These are phyloP conservation scores for Chondrosia reniformis DNA, from an alignment of 37 sponge, comb jelly and placozoan genomes.

Conservation along the genomic window DNA sequence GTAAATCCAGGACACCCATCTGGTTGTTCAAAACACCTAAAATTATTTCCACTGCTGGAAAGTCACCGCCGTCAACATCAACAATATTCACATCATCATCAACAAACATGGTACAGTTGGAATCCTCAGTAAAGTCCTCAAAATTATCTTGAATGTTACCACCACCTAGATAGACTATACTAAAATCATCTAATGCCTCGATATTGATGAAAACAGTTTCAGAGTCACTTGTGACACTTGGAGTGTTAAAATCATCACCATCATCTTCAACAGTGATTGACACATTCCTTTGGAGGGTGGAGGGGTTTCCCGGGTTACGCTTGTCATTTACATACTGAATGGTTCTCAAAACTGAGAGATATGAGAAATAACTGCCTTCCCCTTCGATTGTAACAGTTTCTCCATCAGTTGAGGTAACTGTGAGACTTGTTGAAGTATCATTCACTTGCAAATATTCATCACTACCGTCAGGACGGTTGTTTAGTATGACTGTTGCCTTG, in stretches of 20 bases:
- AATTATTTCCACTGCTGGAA: not conserved
- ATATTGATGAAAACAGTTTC: conserved; percentile 35
- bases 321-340: conserved; percentile 38
- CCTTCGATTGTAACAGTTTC: conserved; percentile 29
- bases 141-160: conserved; percentile 8
- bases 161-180: conserved; percentile 41
- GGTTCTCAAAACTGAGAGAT: conserved; percentile 22
- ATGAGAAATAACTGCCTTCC: not conserved
- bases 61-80: conserved; percentile 23
- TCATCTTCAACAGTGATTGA: conserved; percentile 39
- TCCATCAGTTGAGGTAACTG: not conserved
- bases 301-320: conserved; percentile 20
- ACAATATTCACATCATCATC: conserved; percentile 11
- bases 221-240: conserved; percentile 26
- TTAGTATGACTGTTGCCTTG: conserved; percentile 25
- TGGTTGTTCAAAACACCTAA: not conserved
- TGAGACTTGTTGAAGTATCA: not conserved
- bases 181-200: conserved; percentile 41
- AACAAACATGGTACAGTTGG: conserved; percentile 22
- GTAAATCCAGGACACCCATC: not conserved
- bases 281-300: conserved; percentile 4
- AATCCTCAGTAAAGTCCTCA: conserved; percentile 47
- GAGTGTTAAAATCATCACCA: conserved; percentile 19
- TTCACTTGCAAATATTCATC: conserved; percentile 38
- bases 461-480: conserved; percentile 28